Evolutionary conservation across 1,140 invertebrate genomes (phyloP).

Genomic region (Trinorchestia longiramus): DNA sequence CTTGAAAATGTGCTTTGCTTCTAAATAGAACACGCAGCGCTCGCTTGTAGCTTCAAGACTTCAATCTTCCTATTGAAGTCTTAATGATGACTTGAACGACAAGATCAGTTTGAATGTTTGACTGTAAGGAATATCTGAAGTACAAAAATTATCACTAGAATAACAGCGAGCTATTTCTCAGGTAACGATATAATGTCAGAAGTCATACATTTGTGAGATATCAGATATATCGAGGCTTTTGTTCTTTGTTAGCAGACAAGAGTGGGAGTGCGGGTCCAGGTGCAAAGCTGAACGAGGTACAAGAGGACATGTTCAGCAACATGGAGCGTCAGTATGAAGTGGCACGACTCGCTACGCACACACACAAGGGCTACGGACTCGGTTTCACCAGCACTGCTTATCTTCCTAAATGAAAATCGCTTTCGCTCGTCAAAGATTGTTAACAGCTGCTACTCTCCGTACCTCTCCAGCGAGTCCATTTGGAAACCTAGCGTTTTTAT

Average conservation of each 20-base stretch:
- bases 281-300: slow-evolving; percentile 68
- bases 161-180: too few species aligned
- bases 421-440: neutral
- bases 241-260: slow-evolving; percentile 4
- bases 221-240: neutral
- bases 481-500: neutral
- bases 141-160: too few species aligned
- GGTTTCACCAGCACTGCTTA: slow-evolving; percentile 71
- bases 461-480: neutral
- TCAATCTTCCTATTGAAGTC: too few species aligned
- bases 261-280: neutral
- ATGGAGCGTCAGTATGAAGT: slow-evolving; percentile 74
- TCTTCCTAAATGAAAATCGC: slow-evolving; percentile 61
- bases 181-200: too few species aligned
- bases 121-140: too few species aligned
- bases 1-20: too few species aligned
- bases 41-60: too few species aligned
- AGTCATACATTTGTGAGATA: too few species aligned
- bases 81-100: too few species aligned
- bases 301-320: slow-evolving; percentile 72
- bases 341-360: slow-evolving; percentile 74
- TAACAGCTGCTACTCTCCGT: neutral
- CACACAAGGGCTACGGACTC: slow-evolving; percentile 74
- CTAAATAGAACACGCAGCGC: too few species aligned
- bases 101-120: too few species aligned